phyloP scores from a whole-genome alignment of 37 sponge, comb jelly and placozoan genomes.

The Chondrosia reniformis region DNA sequence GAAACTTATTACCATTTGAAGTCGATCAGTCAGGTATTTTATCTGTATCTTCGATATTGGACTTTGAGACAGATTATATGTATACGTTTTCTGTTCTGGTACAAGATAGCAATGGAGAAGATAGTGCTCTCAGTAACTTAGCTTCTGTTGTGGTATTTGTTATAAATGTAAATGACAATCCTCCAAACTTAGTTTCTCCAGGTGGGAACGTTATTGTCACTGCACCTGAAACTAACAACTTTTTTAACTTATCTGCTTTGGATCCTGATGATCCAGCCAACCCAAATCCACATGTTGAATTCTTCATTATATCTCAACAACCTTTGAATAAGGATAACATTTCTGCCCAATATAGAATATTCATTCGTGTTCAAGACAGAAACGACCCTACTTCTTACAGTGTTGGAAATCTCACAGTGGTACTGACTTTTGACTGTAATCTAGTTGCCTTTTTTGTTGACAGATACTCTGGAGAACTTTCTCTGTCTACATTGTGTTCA shows the following conservation, averaged over 20 bases:
- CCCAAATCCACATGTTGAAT: not conserved
- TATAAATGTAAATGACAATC: slow-evolving; percentile 1
- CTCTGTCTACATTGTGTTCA: not conserved
- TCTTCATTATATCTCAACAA: too few species aligned
- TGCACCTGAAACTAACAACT: not conserved
- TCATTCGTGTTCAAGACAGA: too few species aligned
- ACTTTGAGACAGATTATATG: not conserved
- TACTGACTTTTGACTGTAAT: not conserved
- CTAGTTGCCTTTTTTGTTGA: not conserved
- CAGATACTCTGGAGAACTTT: not conserved
- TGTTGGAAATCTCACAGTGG: not conserved
- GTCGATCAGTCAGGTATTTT: not conserved
- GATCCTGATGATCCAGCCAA: not conserved
- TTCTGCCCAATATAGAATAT: too few species aligned
- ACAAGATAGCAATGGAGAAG: not conserved
- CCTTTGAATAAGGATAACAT: too few species aligned
- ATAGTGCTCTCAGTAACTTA: not conserved
- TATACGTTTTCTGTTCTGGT: not conserved
- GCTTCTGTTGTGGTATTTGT: not conserved
- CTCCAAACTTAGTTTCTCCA: not conserved
- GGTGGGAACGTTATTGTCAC: not conserved
- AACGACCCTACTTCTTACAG: not conserved
- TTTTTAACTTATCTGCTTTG: not conserved
- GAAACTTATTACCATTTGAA: not conserved
- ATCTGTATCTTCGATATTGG: not conserved